Percentiles rank a stretch among this genome's conserved stretches.
phyloP scores from a whole-genome alignment of 2,113 vertebrate species.

The Hypocryptadius cinnamomeus region DNA sequence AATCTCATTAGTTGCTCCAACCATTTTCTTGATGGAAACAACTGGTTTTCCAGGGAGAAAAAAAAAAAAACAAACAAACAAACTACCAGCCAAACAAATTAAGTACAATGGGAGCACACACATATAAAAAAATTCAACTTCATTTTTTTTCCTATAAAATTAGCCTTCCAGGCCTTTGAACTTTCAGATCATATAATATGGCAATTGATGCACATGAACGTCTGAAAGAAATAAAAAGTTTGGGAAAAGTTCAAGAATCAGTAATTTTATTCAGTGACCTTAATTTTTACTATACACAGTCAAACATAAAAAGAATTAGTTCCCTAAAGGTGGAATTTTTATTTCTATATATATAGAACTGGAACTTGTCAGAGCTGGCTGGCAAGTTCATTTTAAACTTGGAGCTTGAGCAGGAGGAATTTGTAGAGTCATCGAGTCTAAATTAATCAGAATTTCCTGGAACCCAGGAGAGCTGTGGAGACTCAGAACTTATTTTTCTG shows the following conservation, averaged over 20 bases:
- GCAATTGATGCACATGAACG: background rate
- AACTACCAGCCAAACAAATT: background rate
- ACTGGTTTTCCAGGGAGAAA: accelerated
- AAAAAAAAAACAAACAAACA: background rate
- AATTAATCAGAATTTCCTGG: conserved; percentile 33
- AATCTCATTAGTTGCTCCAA: background rate
- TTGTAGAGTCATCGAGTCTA: background rate
- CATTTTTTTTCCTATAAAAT: background rate
- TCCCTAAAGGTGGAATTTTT: conserved; percentile 6
- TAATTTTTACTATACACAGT: background rate
- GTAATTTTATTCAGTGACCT: conserved; percentile 10
- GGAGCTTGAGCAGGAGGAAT: background rate
- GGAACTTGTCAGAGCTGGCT: conserved; percentile 4
- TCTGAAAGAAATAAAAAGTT: background rate
- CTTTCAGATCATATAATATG: background rate
- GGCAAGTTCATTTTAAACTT: conserved; percentile 18
- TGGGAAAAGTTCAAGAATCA: background rate
- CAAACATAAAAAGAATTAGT: background rate
- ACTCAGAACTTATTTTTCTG: conserved; percentile 5
- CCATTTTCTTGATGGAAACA: background rate
- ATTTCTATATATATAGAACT: background rate
- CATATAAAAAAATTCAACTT: accelerated
- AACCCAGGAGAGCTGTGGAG: background rate
- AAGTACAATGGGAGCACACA: background rate
- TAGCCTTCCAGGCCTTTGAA: background rate